Conservation (phyloP, 2,113 vertebrate genomes). For the Bos javanicus region DNA sequence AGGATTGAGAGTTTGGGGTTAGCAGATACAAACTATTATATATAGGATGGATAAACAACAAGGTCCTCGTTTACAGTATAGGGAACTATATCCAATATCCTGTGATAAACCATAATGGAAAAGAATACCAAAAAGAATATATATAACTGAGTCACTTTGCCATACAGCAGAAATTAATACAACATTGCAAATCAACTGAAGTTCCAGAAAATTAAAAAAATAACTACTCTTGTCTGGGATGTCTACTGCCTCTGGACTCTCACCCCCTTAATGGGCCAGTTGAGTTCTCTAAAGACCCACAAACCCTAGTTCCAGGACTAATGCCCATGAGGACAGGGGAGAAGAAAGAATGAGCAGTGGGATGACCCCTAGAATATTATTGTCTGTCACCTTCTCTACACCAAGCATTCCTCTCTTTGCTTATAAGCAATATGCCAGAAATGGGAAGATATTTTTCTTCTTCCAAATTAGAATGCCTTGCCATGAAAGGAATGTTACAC, state of each 20-base stretch:
- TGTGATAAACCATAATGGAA: not conserved
- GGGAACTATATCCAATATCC: not conserved
- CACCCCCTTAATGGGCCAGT: not conserved
- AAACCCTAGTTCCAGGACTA: not conserved
- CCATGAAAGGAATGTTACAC: not conserved
- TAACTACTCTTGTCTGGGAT: not conserved
- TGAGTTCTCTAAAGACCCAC: not conserved
- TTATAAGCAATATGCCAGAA: not conserved
- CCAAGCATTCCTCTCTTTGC: not conserved
- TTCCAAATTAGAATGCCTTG: slow-evolving; percentile 2
- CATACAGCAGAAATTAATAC: not conserved
- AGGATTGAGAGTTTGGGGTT: not conserved
- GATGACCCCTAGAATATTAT: not conserved
- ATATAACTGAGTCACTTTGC: not conserved
- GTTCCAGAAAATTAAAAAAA: not conserved
- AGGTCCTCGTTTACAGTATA: not conserved
- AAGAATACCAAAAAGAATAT: not conserved
- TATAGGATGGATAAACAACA: not conserved
- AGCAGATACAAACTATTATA: not conserved
- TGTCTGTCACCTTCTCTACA: not conserved
- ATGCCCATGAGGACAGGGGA: not conserved
- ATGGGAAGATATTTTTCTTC: not conserved
- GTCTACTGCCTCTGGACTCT: not conserved
- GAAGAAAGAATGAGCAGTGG: not conserved
- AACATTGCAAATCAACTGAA: not conserved